These are phyloP conservation scores for Nannoperca australis DNA, from an alignment of 2,797 vertebrate genomes.

Conservation along the genomic window DNA sequence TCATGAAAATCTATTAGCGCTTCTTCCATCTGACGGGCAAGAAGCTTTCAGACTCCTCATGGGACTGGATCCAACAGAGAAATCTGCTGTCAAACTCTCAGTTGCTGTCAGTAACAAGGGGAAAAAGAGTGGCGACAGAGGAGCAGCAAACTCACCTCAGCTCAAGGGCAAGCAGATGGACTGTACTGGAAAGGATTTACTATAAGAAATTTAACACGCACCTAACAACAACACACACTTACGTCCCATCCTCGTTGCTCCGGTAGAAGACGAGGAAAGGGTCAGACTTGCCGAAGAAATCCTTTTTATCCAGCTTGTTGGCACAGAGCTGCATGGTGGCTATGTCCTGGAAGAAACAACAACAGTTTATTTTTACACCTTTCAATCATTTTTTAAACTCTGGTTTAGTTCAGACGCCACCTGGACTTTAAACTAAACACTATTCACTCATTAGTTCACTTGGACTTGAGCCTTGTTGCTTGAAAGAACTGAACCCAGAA, in stretches of 20 bases:
- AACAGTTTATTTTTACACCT: background rate
- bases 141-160: background rate
- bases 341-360: constrained; percentile 70
- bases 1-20: constrained; percentile 36
- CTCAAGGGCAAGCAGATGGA: constrained; percentile 28
- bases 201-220: constrained; percentile 1
- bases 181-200: background rate
- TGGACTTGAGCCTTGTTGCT: too few species aligned
- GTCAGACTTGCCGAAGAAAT: constrained; percentile 95
- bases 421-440: background rate
- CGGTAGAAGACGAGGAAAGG: constrained; percentile 95
- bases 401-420: background rate
- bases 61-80: constrained; percentile 34
- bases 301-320: constrained; percentile 96
- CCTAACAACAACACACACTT: constrained; percentile 50
- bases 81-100: constrained; percentile 16
- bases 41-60: constrained; percentile 7
- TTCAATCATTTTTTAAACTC: background rate
- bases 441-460: background rate
- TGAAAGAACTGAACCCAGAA: background rate
- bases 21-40: background rate
- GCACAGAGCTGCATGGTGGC: constrained; percentile 95
- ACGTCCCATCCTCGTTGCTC: constrained; percentile 95
- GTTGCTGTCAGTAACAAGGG: background rate
- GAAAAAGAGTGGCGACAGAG: background rate